These are phyloP conservation scores for Drosophila leontia DNA, from an alignment of 1,140 invertebrate species.

Conservation along the genomic window DNA sequence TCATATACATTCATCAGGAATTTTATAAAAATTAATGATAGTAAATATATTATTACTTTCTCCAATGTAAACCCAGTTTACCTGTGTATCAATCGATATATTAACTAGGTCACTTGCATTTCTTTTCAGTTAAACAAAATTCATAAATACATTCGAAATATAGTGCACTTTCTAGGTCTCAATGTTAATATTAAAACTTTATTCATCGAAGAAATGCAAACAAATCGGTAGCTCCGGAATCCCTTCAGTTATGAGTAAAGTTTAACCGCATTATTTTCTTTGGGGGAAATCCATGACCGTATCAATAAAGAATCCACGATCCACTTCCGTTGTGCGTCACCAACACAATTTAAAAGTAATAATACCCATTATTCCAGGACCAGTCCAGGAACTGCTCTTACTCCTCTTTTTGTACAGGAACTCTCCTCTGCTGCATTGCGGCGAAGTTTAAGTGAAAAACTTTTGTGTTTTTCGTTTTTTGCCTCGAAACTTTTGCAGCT, in stretches of 20 bases:
- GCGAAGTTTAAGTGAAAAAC: constrained; percentile 81
- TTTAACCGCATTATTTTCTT: constrained; percentile 21
- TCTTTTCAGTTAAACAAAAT: not conserved
- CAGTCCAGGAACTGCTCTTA: constrained; percentile 37
- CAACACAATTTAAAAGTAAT: constrained; percentile 59
- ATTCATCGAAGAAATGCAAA: not conserved
- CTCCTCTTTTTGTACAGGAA: constrained; percentile 27
- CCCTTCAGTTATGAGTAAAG: constrained; percentile 2
- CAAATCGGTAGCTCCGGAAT: not conserved
- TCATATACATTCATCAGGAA: not conserved
- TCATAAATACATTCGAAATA: not conserved
- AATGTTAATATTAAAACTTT: not conserved
- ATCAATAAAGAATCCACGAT: constrained; percentile 49
- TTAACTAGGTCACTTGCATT: not conserved
- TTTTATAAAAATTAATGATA: not conserved
- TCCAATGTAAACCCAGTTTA: not conserved
- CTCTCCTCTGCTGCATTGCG: constrained; percentile 72
- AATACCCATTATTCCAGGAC: constrained; percentile 50
- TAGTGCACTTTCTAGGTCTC: not conserved
- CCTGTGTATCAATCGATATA: not conserved
- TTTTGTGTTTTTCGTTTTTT: constrained; percentile 72
- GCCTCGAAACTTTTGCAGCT: constrained; percentile 73
- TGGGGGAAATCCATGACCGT: constrained; percentile 24
- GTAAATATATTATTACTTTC: no score
- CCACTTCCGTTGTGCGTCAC: constrained; percentile 39